These are phyloP conservation scores for Hydriomena furcata DNA, from an alignment of 2,888 invertebrate species.

Conservation along the genomic window DNA sequence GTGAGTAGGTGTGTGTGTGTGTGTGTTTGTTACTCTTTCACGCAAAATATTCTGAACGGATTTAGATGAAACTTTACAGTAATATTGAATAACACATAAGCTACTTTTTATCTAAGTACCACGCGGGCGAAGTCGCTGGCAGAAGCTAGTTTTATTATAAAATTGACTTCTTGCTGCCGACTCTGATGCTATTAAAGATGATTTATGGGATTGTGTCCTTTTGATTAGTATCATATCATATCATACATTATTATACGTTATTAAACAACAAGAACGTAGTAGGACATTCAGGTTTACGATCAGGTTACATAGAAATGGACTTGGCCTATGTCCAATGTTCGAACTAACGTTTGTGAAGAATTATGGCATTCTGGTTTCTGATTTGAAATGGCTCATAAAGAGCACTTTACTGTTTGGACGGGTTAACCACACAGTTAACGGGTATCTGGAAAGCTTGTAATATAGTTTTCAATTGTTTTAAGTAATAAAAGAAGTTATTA, in stretches of 20 bases:
- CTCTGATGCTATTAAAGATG: conserved; percentile 16
- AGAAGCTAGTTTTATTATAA: too few relatives aligned
- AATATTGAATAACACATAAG: too few relatives aligned
- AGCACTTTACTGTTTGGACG: conserved; percentile 4
- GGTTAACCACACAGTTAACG: too few relatives aligned
- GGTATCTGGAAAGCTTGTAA: too few relatives aligned
- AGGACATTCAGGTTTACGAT: neutral
- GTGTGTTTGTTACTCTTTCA: too few relatives aligned
- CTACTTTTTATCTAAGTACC: too few relatives aligned
- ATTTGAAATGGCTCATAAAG: conserved; percentile 16
- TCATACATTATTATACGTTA: conserved; percentile 2
- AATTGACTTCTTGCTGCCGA: neutral
- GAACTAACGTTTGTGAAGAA: conserved; percentile 27
- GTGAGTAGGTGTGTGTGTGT: too few relatives aligned
- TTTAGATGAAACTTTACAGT: too few relatives aligned
- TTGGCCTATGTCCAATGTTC: conserved; percentile 26
- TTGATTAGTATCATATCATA: conserved; percentile 13
- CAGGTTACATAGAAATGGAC: conserved; percentile 17
- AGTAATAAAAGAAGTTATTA: too few relatives aligned
- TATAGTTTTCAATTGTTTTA: too few relatives aligned
- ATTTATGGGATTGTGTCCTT: conserved; percentile 10
- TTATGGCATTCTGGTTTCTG: conserved; percentile 17
- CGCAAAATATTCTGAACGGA: too few relatives aligned
- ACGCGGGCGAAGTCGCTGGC: too few relatives aligned
- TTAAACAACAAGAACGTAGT: neutral